Evolutionary conservation across 2,888 invertebrate species (phyloP).

Genomic region (Cryptus armator): DNA sequence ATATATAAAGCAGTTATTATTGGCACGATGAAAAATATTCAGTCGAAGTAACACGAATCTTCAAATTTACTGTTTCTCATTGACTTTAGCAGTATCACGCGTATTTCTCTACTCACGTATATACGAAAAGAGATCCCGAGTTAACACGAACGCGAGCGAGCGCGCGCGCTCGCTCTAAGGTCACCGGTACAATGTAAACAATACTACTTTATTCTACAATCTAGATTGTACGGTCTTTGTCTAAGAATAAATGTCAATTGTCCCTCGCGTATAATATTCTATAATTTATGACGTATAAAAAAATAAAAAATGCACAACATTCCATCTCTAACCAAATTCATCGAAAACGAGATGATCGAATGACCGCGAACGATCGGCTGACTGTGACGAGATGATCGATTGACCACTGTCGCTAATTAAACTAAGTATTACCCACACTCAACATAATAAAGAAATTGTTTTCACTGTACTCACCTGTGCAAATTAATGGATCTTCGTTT

Average conservation of each 20-base stretch:
- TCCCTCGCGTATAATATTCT: not conserved
- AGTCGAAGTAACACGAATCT: too few relatives aligned
- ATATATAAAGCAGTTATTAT: conserved; percentile 4
- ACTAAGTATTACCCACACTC: not conserved
- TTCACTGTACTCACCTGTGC: not conserved
- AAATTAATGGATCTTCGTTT: not conserved
- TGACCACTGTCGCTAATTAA: not conserved
- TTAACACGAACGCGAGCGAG: not conserved
- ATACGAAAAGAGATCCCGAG: too few relatives aligned
- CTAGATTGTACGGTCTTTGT: conserved; percentile 4
- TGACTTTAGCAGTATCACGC: too few relatives aligned
- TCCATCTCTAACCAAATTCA: not conserved
- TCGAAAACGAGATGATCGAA: not conserved
- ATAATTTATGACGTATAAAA: too few relatives aligned
- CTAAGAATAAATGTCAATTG: not conserved
- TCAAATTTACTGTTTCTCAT: too few relatives aligned
- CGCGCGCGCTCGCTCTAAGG: not conserved
- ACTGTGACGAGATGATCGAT: not conserved
- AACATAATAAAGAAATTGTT: not conserved
- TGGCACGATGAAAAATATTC: not conserved
- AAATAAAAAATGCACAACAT: not conserved
- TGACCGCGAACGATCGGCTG: not conserved
- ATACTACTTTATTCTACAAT: not conserved
- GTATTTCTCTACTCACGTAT: too few relatives aligned
- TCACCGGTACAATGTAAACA: conserved; percentile 5